phyloP scores from a whole-genome alignment of 37 sponge, comb jelly and placozoan genomes.

The Ephydatia muelleri region DNA sequence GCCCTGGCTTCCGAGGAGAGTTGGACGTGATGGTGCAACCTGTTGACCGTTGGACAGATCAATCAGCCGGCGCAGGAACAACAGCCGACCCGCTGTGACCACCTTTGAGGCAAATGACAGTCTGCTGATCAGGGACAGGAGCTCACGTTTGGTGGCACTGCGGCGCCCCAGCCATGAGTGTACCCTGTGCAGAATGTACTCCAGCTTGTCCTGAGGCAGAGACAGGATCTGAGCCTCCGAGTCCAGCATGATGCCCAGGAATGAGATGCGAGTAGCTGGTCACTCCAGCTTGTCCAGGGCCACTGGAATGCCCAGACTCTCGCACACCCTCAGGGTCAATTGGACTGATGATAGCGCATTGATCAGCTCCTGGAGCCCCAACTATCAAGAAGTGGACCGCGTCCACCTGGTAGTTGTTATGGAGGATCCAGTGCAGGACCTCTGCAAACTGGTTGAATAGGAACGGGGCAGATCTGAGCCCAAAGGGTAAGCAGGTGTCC shows the following conservation, averaged over 20 bases:
- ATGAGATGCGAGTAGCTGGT: neutral
- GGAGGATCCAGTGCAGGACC: constrained; percentile 31
- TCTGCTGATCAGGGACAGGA: constrained; percentile 23
- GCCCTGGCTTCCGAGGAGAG: constrained; percentile 1
- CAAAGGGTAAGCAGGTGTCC: constrained; percentile 24
- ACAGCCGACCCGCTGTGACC: constrained; percentile 11
- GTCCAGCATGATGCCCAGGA: constrained; percentile 26
- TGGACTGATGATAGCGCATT: no score
- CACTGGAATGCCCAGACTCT: constrained; percentile 8
- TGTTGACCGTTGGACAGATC: constrained; percentile 20
- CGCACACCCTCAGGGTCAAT: neutral
- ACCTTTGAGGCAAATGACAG: constrained; percentile 23
- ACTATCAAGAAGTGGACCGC: constrained; percentile 4
- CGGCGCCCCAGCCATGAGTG: neutral
- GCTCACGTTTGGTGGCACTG: constrained; percentile 13
- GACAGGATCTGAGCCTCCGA: neutral
- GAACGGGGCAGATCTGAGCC: constrained; percentile 31
- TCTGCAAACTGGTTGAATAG: constrained; percentile 27
- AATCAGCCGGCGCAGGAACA: constrained; percentile 22
- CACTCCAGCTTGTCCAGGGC: neutral
- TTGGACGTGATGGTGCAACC: neutral
- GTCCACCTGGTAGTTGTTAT: neutral
- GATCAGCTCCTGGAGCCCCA: neutral
- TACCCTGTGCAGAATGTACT: neutral
- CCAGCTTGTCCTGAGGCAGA: constrained; percentile 1